Evolutionary conservation across 2,797 vertebrate species (phyloP), one percentile per base, ranked within the genome.

Genomic region (Odontamblyopus rebecca): DNA sequence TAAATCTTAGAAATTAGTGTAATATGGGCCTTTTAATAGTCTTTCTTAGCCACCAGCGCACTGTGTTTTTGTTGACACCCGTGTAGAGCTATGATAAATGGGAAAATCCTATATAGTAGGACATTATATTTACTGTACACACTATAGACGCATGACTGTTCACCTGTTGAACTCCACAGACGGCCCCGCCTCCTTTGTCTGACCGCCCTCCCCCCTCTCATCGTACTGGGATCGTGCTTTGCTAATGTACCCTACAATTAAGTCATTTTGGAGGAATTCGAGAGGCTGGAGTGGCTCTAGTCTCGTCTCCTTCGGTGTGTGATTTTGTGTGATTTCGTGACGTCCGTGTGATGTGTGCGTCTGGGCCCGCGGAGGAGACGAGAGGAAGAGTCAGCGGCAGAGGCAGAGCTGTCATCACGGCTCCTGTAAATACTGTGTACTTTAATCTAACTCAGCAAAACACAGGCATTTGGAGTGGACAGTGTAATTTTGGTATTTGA

Each of bases 221-320:
- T 77, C 82, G 18, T 64, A 79, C 76, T 70, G 63, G 44, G 85
- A 88, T 89, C 80, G 82, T 85, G 82, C 85, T 91, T 88, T 84
- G 84, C 78, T 88, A 89, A 90, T 87, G 77, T 69, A 88, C 79
- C 87, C 88, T 74, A 67, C 83, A 88, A 91, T 91, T 91, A 92
- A 89, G 89, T 91, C 67, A 91, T 91, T 90, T 87, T 81, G 80
- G 78, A 86, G 87, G 86, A 91, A 89, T 90, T 82, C 74, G 80
- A 78, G 73, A 86, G 62, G 72, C 84, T 68, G 79, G 74, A 85
- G 81, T 57, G 68, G 4, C 30, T 62, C 61, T 4, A 32, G 61
- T 62, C 59, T 61, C 30, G 32, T n/a, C 32, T 48, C 44, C 44
- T 32, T 35, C 19, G n/a, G 7, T 38, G 61, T 63, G 61, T 63